Evolutionary conservation across 2,888 invertebrate genomes (phyloP), one percentile per base, ranked within the genome.

Genomic region (Amorpha juglandis): DNA sequence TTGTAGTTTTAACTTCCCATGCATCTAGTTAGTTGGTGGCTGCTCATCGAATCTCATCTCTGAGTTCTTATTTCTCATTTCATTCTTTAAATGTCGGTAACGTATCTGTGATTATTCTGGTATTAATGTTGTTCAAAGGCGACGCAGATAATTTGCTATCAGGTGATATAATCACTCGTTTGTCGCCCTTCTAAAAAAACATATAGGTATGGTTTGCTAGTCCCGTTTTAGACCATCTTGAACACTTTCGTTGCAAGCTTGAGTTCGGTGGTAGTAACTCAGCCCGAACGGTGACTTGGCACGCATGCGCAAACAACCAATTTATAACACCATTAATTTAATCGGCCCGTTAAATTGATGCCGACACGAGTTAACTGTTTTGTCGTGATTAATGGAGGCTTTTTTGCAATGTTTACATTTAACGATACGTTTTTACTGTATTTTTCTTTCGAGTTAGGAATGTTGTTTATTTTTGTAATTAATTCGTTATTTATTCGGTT

Each of bases 321-420:
- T 81, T 78, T 76, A 77, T 72, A 70, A 74, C 64, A 67, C 73
- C 71, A 80, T 80, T 76, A 76, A 78, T 78, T 80, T 74, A 78
- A 78, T 79, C 65, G 69, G 63, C 63, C 70, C 67, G 70, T 74
- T 71, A 71, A 74, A 74, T 77, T 75, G 75, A 78, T 73, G 70
- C 72, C 63, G 65, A 67, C 78, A 71, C 75, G 75, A 77, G 69
- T 68, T 66, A 69, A 70, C 72, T 66, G 68, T 64, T 42, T 33
- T 64, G 52, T 52, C 27, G 45, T 64, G 52, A 53, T 38, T 51
- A 42, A 63, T 51, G 51, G 38, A 35, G 21, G 12, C n/a, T 14
- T 63, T 38, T 51, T 50, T 35, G 50, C 35, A 21, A 42, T 51
- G 21, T 63, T 48, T 48, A 16, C 33, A 42, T 42, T 38, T 21